Evolutionary conservation across 2,113 vertebrate genomes (phyloP), one percentile per base, ranked within the genome.

Genomic region (Entosphenus tridentatus): DNA sequence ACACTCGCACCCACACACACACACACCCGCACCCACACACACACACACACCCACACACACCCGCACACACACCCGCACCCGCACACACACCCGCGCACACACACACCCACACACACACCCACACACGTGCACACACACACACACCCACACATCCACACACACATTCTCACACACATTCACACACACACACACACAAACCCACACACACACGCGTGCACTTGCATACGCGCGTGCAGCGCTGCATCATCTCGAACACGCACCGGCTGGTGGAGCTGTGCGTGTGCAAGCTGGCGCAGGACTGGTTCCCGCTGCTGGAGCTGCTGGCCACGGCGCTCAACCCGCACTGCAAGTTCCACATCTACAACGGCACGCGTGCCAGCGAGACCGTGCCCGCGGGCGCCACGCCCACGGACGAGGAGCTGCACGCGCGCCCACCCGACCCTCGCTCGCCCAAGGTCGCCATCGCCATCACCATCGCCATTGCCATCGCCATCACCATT

Each of bases 321-420:
- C 82, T 98, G 81, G 88, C 93, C 72, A 97, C 96, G 92, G 93
- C 93, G 82, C 86, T 95, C 81, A 98, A 96, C 84, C 93, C 93
- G 79, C 93, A 97, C 80, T 98, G 93, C 86, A 98, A 98, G 81
- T 98, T 98, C 80, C 93, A 98, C 80, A 88, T 97, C 70, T 98
- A 97, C 80, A 97, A 98, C 76, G 93, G 90, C 84, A 98, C 93
- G 73, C 90, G 92, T 77, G 89, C 92, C 55, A 96, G 90, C 54
- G 93, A 98, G 84, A 88, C 88, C 2, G 87, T 96, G 79, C 92
- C 93, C 62, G 87, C 92, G 69, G 93, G 84, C 77, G 87, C 85
- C 73, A 89, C 95, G 78, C 81, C 95, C 5, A 86, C 92, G 73
- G 92, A 98, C 76, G 93, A 98, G 72, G 93, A 98, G 77, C 87